Percentiles rank a stretch among this genome's conserved stretches.
Conservation (phyloP, 2,888 invertebrate species). For the Capitulum mitella region DNA sequence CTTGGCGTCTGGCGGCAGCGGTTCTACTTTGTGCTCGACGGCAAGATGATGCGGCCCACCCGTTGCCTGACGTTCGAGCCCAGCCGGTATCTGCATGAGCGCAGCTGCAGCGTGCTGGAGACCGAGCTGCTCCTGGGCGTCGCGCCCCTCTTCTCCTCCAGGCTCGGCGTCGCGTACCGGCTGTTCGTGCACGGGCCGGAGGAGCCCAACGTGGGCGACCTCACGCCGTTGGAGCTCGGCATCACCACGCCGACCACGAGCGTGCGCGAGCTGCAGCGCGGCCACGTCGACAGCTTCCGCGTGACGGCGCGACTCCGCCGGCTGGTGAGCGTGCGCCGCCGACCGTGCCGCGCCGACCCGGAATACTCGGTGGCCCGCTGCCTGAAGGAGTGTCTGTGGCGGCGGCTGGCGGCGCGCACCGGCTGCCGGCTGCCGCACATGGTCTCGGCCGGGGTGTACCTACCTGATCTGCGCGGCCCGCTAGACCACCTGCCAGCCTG, state of each 20-base stretch:
- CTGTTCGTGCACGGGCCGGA: neutral
- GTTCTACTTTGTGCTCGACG: neutral
- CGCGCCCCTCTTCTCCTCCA: neutral
- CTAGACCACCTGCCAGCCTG: neutral
- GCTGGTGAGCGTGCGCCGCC: neutral
- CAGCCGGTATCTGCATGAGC: neutral
- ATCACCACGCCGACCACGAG: too few relatives aligned
- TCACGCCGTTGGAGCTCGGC: neutral
- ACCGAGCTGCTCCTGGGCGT: neutral
- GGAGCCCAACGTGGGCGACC: neutral
- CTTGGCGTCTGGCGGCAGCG: neutral
- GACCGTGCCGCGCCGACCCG: neutral
- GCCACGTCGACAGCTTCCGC: neutral
- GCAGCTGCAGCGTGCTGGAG: neutral
- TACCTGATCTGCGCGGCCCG: neutral
- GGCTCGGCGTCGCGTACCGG: neutral
- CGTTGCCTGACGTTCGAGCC: neutral
- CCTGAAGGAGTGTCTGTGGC: slow-evolving; percentile 10
- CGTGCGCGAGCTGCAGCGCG: neutral
- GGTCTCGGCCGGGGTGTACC: neutral
- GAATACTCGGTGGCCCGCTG: neutral
- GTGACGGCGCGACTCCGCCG: slow-evolving; percentile 1
- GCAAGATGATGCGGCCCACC: neutral
- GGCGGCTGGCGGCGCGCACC: neutral
- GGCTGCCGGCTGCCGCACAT: slow-evolving; percentile 6